Evolutionary conservation across 2,888 invertebrate genomes (phyloP).

Genomic region (Agrochola litura): DNA sequence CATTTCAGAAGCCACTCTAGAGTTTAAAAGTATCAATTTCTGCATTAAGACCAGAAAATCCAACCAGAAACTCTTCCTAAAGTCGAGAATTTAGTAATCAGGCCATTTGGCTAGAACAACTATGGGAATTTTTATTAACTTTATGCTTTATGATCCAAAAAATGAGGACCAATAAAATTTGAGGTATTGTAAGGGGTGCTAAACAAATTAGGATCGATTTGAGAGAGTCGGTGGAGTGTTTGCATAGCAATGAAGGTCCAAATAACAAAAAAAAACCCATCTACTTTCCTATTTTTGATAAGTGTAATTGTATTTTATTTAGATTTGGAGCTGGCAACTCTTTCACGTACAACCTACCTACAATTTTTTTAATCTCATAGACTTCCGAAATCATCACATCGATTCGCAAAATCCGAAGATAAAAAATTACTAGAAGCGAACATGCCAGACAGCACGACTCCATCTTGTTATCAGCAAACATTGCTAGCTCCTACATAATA

Average conservation of each 20-base stretch:
- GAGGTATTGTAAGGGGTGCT: too few relatives aligned
- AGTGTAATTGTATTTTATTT: background rate
- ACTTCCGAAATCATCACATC: conserved; percentile 21
- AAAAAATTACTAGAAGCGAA: conserved; percentile 52
- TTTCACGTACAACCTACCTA: background rate
- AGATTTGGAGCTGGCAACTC: background rate
- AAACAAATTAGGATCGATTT: too few relatives aligned
- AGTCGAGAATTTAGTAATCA: background rate
- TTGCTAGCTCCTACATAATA: conserved; percentile 44
- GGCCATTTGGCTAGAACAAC: too few relatives aligned
- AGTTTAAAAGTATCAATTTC: too few relatives aligned
- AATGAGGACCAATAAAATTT: background rate
- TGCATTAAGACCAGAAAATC: too few relatives aligned
- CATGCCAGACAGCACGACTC: conserved; percentile 65
- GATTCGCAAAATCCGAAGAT: conserved; percentile 55
- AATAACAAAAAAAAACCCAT: too few relatives aligned
- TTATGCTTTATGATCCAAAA: too few relatives aligned
- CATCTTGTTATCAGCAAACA: conserved; percentile 58
- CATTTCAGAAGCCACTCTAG: background rate
- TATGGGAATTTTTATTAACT: background rate
- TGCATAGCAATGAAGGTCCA: background rate
- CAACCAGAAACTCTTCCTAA: background rate
- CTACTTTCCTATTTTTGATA: background rate
- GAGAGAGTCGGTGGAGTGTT: background rate
- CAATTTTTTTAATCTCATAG: conserved; percentile 6